These are phyloP conservation scores for Sorex fumeus DNA, from an alignment of 2,113 vertebrate species.

Conservation along the genomic window DNA sequence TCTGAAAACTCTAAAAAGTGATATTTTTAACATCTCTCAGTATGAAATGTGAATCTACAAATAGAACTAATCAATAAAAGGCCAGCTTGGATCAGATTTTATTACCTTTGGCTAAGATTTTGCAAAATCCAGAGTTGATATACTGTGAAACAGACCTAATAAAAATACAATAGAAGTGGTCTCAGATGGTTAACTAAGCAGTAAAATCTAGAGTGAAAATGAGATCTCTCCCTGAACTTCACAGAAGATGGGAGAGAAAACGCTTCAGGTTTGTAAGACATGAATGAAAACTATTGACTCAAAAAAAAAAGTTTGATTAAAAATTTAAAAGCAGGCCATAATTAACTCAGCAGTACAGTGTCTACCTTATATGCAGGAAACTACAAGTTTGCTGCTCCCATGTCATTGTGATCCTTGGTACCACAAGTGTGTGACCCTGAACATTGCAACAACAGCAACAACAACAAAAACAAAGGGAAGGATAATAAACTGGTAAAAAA, in stretches of 20 bases:
- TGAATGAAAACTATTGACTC: constrained; percentile 22
- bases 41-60: constrained; percentile 58
- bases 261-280: neutral
- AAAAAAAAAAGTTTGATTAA: neutral
- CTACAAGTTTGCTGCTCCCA: too few relatives aligned
- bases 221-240: constrained; percentile 41
- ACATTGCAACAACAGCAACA: too few relatives aligned
- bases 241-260: constrained; percentile 36
- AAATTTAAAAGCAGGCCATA: neutral
- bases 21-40: constrained; percentile 5
- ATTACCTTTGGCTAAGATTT: constrained; percentile 53
- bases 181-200: constrained; percentile 15
- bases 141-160: neutral
- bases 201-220: neutral
- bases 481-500: neutral
- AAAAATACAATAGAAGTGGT: constrained; percentile 49
- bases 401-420: too few relatives aligned
- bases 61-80: constrained; percentile 52
- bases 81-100: neutral
- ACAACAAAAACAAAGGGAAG: too few relatives aligned
- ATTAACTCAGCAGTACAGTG: neutral
- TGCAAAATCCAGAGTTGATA: neutral
- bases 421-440: too few relatives aligned
- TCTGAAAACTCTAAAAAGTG: constrained; percentile 24
- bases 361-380: too few relatives aligned